These are phyloP conservation scores for Barnardius zonarius DNA, from an alignment of 2,113 vertebrate species.

Conservation along the genomic window DNA sequence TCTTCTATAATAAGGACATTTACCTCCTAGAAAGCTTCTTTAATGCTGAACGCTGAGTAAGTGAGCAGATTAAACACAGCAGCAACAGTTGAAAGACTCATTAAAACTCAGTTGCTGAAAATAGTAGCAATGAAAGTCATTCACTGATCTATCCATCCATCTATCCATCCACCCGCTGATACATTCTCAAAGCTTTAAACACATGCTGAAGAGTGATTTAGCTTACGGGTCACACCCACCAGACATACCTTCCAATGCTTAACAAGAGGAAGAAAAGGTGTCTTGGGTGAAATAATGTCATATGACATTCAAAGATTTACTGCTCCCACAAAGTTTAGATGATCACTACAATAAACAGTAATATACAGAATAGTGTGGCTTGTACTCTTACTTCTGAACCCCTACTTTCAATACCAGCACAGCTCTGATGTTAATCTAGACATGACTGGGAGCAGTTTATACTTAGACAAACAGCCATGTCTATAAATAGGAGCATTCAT, in stretches of 20 bases:
- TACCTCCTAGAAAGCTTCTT: constrained; percentile 31
- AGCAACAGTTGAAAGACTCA: constrained; percentile 50
- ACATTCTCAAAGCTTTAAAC: neutral
- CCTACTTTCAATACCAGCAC: neutral
- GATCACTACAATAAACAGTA: neutral
- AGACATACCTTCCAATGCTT: neutral
- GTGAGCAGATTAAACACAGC: constrained; percentile 24
- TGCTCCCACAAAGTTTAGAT: neutral
- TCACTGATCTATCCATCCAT: neutral
- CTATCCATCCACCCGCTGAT: neutral
- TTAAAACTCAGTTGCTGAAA: constrained; percentile 38
- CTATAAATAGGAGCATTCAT: neutral
- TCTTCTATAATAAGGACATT: constrained; percentile 31
- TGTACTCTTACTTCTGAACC: neutral
- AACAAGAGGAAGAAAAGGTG: neutral
- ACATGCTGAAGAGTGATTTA: neutral
- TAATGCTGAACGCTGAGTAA: neutral
- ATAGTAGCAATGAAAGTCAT: constrained; percentile 23
- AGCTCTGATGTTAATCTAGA: constrained; percentile 13
- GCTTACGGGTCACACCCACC: neutral
- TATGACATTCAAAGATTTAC: neutral
- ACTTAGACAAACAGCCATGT: neutral
- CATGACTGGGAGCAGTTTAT: constrained; percentile 9
- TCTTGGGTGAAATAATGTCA: neutral
- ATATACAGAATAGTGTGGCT: neutral